Evolutionary conservation across 2,113 vertebrate species (phyloP).

Genomic region (Lophotis ruficrista): DNA sequence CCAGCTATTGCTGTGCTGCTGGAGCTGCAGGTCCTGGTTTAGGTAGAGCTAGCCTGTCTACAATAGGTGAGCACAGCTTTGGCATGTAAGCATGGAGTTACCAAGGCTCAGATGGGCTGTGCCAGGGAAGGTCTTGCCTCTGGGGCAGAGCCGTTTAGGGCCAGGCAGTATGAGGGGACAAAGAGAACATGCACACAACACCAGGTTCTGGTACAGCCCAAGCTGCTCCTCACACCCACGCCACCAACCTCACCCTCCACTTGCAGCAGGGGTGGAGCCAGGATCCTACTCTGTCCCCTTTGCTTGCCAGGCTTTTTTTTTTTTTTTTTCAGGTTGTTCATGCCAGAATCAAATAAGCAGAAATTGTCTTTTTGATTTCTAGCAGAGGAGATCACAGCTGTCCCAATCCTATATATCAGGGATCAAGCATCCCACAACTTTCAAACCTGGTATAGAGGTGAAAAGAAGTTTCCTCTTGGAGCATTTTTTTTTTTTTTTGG

Average conservation of each 20-base stretch:
- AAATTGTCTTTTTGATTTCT: background rate
- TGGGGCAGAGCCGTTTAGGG: background rate
- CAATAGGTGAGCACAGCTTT: background rate
- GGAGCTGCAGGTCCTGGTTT: background rate
- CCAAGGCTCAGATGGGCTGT: background rate
- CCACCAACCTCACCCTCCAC: background rate
- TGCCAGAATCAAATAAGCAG: background rate
- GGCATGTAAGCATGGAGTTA: background rate
- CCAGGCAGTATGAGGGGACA: background rate
- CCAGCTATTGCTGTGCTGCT: background rate
- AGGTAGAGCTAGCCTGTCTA: background rate
- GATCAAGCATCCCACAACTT: background rate
- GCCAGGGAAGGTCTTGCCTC: background rate
- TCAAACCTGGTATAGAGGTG: background rate
- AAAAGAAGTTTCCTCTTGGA: background rate
- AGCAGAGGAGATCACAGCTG: background rate
- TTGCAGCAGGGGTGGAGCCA: background rate
- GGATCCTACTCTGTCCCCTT: background rate
- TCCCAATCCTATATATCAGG: background rate
- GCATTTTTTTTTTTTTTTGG: background rate
- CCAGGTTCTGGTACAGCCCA: background rate
- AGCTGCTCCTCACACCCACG: background rate
- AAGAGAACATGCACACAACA: rapidly evolving
- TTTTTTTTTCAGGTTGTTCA: background rate
- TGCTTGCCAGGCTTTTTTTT: background rate